Base-by-base conservation (phyloP, 2,888 invertebrate species). In the Pollenia labialis region DNA sequence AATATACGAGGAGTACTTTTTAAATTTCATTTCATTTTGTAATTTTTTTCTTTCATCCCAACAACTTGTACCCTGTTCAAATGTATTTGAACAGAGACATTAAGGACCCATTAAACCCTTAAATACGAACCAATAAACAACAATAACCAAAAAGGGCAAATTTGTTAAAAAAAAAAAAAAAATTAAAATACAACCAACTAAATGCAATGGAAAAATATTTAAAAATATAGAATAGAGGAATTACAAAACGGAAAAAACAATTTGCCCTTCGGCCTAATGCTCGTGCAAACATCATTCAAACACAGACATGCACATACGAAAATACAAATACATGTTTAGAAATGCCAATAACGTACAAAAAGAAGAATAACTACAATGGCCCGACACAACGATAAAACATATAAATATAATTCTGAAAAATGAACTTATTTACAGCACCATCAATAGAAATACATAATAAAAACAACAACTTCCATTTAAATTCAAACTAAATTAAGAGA, bases 401-500 rank as follows among this genome's bases (percentile, higher is more conserved):
- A 77, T 62, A 40, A 66, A 81, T 58, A 76, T 81, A 71, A 76
- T 52, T 69, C 16, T 46, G 48, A 23, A 62, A 76, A 23, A 48
- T 56, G 8, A 80, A 48, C 80, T 82, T 32, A 44, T 66, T n/a
- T 46, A 60, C 48, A 48, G 12, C 14, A 44, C 42, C 14, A 52
- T 52, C 10, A 77, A 68, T 46, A 46, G 8, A 54, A 18, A 14
- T 54, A 44, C 42, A 71, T 2, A 74, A 54, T 62, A 84, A 54
- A 23, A 62, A 77, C 32, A 58, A 66, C 58, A 44, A 84, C 86
- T 88, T 76, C 88, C 88, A 66, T 72, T 85, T 68, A 62, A 81
- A 74, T 85, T 90, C 89, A 89, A 90, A 90, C 89, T 88, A 89
- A 89, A 90, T 90, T 90, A 89, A 74, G 42, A 54, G 11, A 48